Conservation (phyloP, 2,797 vertebrate genomes). For the Potorous gilbertii region DNA sequence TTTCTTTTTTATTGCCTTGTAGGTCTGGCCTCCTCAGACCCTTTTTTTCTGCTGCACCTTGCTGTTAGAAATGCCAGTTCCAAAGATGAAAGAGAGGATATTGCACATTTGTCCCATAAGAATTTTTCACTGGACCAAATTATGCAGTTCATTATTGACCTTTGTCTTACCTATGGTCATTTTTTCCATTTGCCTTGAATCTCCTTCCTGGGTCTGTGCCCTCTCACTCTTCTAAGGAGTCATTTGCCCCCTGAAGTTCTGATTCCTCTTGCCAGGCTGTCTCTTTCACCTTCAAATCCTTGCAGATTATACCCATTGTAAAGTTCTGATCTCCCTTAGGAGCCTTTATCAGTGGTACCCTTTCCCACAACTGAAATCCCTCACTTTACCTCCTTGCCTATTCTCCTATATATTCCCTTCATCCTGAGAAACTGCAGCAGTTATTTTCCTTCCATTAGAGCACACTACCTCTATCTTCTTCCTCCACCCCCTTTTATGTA, state of each 20-base stretch:
- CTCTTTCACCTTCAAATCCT: neutral
- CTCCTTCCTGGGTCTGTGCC: neutral
- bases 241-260: neutral
- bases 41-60: neutral
- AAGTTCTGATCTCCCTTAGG: too few species aligned
- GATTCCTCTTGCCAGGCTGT: neutral
- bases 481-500: too few species aligned
- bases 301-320: too few species aligned
- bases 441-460: too few species aligned
- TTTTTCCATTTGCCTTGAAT: neutral
- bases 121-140: neutral
- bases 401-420: too few species aligned
- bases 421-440: too few species aligned
- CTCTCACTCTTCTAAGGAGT: neutral
- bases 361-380: too few species aligned
- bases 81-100: neutral
- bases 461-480: too few species aligned
- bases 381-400: too few species aligned
- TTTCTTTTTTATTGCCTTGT: neutral
- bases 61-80: neutral
- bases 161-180: neutral
- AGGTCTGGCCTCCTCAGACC: neutral
- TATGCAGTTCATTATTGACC: neutral
- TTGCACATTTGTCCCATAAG: neutral
- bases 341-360: too few species aligned